Evolutionary conservation across 2,888 invertebrate species (phyloP), one percentile per base, ranked within the genome.

Genomic region (Drosophila prolongata): DNA sequence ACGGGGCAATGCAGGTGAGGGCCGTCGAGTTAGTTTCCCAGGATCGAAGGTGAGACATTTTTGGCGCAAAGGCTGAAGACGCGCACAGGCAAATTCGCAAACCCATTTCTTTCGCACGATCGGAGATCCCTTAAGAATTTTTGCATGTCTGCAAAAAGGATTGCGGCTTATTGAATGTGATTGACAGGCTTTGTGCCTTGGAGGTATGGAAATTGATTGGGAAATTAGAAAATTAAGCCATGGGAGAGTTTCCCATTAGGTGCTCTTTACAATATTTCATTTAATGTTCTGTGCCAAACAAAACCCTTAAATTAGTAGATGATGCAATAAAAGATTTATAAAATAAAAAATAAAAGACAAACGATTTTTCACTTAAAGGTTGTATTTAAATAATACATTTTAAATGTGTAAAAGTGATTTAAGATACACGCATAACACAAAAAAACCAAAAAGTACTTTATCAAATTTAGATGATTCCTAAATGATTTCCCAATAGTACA

Each of bases 1-100:
- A 56, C 47, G 76, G 72, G 57, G 44, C 16, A 40, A 65, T 58
- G 85, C 77, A 52, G 79, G 71, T 56, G 67, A 67, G 47, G 19
- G 19, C 30, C 47, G 34, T 2, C n/a, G 57, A 42, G 49, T 64
- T 56, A 35, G 42, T 64, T 56, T 64, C 49, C 65, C 49, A 64
- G 42, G 49, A 64, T 34, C 34, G 35, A 16, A 64, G 67, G 16
- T 11, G 30, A 76, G 75, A 44, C 38, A 10, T 10, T 19, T 34
- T 46, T 19, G 19, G 16, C 14, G 14, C 47, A 40, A 54, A 37
- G 27, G 55, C 10, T 35, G 27, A 27, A 30, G 56, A 16, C 11
- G 19, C 27, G n/a, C 35, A 14, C 19, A 11, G 30, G 38, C 55
- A 34, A 43, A 64, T 27, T 37, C 35, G 64, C 49, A 49, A 27